Evolutionary conservation across 2,888 invertebrate species (phyloP), one percentile per base, ranked within the genome.

Genomic region (Macrosiphum euphorbiae): DNA sequence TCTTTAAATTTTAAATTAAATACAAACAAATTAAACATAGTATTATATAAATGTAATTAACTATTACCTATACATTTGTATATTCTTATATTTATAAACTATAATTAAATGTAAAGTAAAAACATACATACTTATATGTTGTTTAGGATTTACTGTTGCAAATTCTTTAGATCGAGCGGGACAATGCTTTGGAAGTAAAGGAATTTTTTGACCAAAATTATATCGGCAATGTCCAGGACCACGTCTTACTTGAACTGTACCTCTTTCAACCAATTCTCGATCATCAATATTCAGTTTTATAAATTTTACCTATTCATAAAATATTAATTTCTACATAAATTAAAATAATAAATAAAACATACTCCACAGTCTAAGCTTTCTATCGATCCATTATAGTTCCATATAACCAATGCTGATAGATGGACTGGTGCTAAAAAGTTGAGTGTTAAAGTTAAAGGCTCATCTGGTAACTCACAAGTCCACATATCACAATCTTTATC

Each of bases 351-450:
- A 67, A 90, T 35, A 58, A 58, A 85, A 89, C 96, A 96, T 91
- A 96, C 97, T 91, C 97, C 97, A 87, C 96, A 96, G 95, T 97
- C 97, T 35, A 97, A 96, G 58, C 96, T 95, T 95, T 98, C 98
- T 95, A 97, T 96, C 95, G 97, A 97, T 94, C 97, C 97, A 95
- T 98, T 98, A 96, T 98, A 98, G 96, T 98, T 98, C 98, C 98
- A 98, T 89, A 98, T 95, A 91, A 97, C 96, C 52, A 98, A 89
- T 35, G 95, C 95, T 58, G 95, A 95, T 52, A 95, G 95, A 94
- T 95, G 95, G 16, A 95, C 95, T 10, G 95, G 95, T n/a, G 95
- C 94, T 58, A 94, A 94, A 94, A 95, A 95, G 85, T 94, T 94
- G 61, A 96, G 95, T 87, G 96, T 95, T 52, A 96, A 95, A 95